Evolutionary conservation across 2,797 vertebrate species (phyloP), one percentile per base, ranked within the genome.

Genomic region (Ctenosaura bakeri): DNA sequence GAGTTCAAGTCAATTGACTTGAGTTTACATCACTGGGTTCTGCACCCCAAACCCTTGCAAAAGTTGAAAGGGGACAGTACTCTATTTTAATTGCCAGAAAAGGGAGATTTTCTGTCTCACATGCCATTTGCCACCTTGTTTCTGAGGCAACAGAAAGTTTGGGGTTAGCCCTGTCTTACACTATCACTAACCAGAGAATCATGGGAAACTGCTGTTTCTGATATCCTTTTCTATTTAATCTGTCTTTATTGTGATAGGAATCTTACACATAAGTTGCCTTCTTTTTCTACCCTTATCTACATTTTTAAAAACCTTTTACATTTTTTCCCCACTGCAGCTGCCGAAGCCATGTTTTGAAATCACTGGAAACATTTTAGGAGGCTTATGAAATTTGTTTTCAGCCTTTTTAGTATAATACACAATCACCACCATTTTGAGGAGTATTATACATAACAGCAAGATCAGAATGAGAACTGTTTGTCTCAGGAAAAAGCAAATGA

Each of bases 351-450:
- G 59, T n/a, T 69, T 79, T 71, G 80, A 78, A 90, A 79, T 83
- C 56, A 46, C 26, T 29, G 85, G 69, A 77, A 77, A 87, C 66
- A 52, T 87, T 83, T 83, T 66, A n/a, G 59, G 59, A 42, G 59
- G 46, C 38, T 90, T 87, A 52, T 69, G 73, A 88, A 90, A 71
- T 71, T n/a, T 84, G 73, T 29, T 74, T 59, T 87, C 89, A 83
- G 85, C 80, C 52, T 83, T 78, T 87, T 83, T 7, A 20, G 64
- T 29, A 38, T 14, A 88, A 88, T 1, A 52, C 26, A 78, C 71
- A 77, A 59, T 84, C 50, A 20, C 46, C 46, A 54, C 35, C 18
- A 56, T 50, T 56, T 84, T 77, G 66, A 64, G 73, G 10, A 64
- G 12, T 54, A 52, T 42, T 26, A 26, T 71, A 38, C 73, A 83